Evolutionary conservation across 2,888 invertebrate species (phyloP).

Genomic region (Synergus laeviventris): DNA sequence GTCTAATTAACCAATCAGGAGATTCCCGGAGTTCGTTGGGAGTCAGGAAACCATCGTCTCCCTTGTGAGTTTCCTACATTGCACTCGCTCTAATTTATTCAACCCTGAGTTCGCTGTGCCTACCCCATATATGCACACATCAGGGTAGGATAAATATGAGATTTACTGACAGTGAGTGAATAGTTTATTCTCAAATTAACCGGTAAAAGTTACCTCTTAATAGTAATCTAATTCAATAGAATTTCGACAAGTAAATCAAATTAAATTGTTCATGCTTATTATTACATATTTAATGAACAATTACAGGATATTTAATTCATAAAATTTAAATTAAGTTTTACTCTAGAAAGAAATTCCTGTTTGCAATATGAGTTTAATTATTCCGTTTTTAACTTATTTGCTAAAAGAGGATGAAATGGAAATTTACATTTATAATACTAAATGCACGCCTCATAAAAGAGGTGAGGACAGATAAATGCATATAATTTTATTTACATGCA

Average conservation of each 20-base stretch:
- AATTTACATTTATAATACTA: background rate
- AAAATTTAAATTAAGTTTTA: too few relatives aligned
- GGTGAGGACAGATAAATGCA: background rate
- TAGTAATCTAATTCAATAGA: too few relatives aligned
- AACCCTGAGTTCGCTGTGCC: conserved; percentile 23
- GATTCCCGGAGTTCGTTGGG: conserved; percentile 47
- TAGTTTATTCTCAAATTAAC: background rate
- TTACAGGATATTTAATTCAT: background rate
- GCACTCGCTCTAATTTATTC: conserved; percentile 49
- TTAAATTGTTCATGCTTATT: background rate
- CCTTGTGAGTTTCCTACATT: conserved; percentile 53
- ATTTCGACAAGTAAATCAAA: background rate
- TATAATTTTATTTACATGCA: background rate
- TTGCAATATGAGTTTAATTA: background rate
- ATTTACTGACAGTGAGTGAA: conserved; percentile 15
- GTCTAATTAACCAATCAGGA: conserved; percentile 65
- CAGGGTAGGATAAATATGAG: conserved; percentile 14
- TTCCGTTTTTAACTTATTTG: background rate
- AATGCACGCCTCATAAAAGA: background rate
- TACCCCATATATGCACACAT: background rate
- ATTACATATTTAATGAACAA: background rate
- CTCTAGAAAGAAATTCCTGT: too few relatives aligned
- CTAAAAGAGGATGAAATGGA: background rate
- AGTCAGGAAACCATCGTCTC: conserved; percentile 47
- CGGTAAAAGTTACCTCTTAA: too few relatives aligned